phyloP scores from a whole-genome alignment of 35 echinoderm and acorn worm genomes.

The Amphiura filiformis region DNA sequence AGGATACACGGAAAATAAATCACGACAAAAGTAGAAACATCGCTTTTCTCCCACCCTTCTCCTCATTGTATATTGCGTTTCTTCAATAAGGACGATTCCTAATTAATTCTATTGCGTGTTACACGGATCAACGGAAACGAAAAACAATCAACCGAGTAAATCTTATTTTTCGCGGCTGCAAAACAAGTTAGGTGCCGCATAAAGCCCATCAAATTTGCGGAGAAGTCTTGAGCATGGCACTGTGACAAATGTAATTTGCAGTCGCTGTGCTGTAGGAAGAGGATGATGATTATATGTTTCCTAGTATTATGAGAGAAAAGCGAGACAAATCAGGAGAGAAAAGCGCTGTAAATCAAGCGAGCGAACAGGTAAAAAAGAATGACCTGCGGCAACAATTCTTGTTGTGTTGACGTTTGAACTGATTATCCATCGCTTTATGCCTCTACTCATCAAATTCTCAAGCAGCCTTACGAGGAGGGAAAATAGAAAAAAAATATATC shows the following conservation, averaged over 20 bases:
- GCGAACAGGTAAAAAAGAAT: background rate
- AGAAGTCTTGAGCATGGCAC: background rate
- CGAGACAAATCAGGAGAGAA: background rate
- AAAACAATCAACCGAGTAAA: background rate
- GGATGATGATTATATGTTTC: background rate
- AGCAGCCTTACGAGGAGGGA: background rate
- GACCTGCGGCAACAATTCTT: background rate
- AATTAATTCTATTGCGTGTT: slow-evolving; percentile 9
- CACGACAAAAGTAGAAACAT: background rate
- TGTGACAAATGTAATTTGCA: slow-evolving; percentile 9
- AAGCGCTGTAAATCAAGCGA: background rate
- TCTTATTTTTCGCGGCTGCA: background rate
- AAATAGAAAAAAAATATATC: background rate
- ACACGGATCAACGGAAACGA: slow-evolving; percentile 6
- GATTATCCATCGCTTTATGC: background rate
- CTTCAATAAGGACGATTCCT: background rate
- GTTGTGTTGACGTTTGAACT: background rate
- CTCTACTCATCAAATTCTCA: background rate
- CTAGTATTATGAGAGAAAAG: background rate
- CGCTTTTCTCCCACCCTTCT: background rate
- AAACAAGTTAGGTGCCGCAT: background rate
- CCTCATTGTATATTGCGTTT: background rate
- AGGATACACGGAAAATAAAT: too few relatives aligned
- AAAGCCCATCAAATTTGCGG: slow-evolving; percentile 7
- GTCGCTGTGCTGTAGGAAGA: background rate